phyloP scores from a whole-genome alignment of 2,888 invertebrate genomes.

The Frankliniella fusca region DNA sequence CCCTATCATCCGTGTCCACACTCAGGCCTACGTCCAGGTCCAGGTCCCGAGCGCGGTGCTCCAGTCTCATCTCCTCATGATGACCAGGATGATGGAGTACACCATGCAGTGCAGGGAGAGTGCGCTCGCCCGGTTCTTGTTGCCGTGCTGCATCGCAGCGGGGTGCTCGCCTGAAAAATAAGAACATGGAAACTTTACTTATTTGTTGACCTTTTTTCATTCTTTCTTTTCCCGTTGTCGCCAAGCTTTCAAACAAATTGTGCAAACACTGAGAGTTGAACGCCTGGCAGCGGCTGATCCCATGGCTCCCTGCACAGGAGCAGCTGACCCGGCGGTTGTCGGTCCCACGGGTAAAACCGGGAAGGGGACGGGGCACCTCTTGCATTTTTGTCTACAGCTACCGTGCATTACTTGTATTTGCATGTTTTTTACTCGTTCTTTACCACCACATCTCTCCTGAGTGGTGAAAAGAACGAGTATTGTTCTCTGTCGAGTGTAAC shows the following conservation, averaged over 20 bases:
- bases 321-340: neutral
- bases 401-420: no score
- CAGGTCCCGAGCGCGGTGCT: conserved; percentile 8
- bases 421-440: no score
- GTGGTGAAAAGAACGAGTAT: no score
- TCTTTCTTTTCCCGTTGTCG: neutral
- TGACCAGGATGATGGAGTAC: conserved; percentile 24
- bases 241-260: neutral
- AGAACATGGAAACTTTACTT: neutral
- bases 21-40: neutral
- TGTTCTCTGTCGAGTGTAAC: no score
- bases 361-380: no score
- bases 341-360: no score
- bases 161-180: conserved; percentile 44
- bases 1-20: no score
- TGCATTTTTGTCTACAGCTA: no score
- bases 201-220: neutral
- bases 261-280: neutral
- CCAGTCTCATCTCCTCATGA: conserved; percentile 26
- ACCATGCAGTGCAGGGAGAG: conserved; percentile 28
- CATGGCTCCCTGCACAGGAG: neutral
- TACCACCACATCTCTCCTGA: no score
- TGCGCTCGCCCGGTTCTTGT: conserved; percentile 42
- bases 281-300: neutral
- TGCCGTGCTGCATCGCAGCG: conserved; percentile 46